Conservation (phyloP, 2,888 invertebrate species). For the Criorhina ranunculi region DNA sequence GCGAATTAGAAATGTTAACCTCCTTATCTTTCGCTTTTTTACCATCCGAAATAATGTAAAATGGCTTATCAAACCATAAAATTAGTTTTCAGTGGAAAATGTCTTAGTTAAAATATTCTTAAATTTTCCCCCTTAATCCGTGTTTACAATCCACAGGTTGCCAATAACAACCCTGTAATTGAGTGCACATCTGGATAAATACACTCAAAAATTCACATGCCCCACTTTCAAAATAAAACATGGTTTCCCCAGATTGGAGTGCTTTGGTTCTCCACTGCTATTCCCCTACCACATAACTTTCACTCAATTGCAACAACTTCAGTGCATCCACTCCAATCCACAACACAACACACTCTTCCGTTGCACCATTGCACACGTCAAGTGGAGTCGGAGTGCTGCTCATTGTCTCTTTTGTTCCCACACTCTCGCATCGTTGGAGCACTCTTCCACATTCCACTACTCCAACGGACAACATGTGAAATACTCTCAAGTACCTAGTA, state of each 20-base stretch:
- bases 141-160: constrained; percentile 49
- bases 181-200: constrained; percentile 17
- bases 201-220: constrained; percentile 36
- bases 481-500: constrained; percentile 30
- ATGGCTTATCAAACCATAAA: no score
- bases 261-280: not conserved
- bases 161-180: constrained; percentile 45
- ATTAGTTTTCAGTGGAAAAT: not conserved
- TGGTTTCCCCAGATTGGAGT: not conserved
- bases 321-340: not conserved
- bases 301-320: constrained; percentile 21
- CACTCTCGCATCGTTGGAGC: not conserved
- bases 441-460: constrained; percentile 1
- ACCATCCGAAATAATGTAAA: no score
- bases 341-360: not conserved
- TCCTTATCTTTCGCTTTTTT: no score
- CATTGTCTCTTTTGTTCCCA: constrained; percentile 10
- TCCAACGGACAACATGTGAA: constrained; percentile 13
- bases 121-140: not conserved
- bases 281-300: not conserved
- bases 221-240: not conserved
- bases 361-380: not conserved
- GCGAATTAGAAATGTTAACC: no score
- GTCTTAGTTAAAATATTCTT: not conserved
- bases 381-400: not conserved